Evolutionary conservation across 2,888 invertebrate genomes (phyloP).

Genomic region (Synanthedon formicaeformis): DNA sequence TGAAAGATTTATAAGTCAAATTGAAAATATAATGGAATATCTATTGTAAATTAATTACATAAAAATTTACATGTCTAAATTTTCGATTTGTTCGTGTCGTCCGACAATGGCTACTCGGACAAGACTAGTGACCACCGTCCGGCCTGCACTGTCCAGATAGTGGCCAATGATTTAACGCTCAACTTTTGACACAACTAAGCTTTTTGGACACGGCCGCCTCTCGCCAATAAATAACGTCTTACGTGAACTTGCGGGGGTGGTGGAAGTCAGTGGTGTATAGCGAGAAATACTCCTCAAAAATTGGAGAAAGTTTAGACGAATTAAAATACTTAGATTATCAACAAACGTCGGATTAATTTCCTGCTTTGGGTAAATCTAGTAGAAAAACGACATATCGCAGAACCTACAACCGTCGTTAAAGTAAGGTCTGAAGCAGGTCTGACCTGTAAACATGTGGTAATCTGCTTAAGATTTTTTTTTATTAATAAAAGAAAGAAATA

Average conservation of each 20-base stretch:
- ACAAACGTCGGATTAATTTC: neutral
- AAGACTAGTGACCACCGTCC: slow-evolving; percentile 61
- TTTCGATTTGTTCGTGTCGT: slow-evolving; percentile 1
- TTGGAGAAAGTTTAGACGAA: neutral
- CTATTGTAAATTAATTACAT: too few species aligned
- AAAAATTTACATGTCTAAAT: too few species aligned
- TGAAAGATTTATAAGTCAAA: too few species aligned
- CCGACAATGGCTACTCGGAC: slow-evolving; percentile 23
- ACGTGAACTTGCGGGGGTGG: slow-evolving; percentile 48
- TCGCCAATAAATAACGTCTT: slow-evolving; percentile 67
- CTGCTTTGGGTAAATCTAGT: too few species aligned
- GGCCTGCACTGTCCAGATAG: slow-evolving; percentile 78
- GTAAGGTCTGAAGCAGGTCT: too few species aligned
- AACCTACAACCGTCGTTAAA: too few species aligned
- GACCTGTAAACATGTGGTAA: too few species aligned
- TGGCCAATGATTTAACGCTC: slow-evolving; percentile 76
- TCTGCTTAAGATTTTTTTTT: too few species aligned
- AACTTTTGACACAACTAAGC: slow-evolving; percentile 75
- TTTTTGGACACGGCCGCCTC: slow-evolving; percentile 66
- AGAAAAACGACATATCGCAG: too few species aligned
- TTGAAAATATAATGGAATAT: too few species aligned
- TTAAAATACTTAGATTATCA: neutral
- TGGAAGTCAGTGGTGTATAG: slow-evolving; percentile 20
- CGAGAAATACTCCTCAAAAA: slow-evolving; percentile 8
- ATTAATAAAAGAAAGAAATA: too few species aligned